Conservation (phyloP, 2,888 invertebrate genomes). For the Mystacides longicornis region DNA sequence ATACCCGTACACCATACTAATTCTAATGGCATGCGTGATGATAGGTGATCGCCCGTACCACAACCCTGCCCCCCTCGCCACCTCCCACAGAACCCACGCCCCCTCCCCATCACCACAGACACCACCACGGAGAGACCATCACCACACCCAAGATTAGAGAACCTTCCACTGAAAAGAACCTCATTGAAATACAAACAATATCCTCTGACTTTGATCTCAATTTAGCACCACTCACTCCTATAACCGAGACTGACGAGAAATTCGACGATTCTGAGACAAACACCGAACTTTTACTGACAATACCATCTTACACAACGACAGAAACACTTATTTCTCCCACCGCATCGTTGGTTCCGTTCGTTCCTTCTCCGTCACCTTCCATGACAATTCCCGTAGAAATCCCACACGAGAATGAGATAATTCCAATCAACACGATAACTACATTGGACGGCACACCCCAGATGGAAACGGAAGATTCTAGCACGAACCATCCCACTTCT, state of each 20-base stretch:
- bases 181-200: background rate
- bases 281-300: slow-evolving; percentile 27
- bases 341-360: too few relatives aligned
- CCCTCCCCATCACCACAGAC: slow-evolving; percentile 41
- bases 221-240: slow-evolving; percentile 23
- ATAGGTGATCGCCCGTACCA: slow-evolving; percentile 38
- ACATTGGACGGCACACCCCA: slow-evolving; percentile 18
- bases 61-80: slow-evolving; percentile 25
- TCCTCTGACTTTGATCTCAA: slow-evolving; percentile 28
- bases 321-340: slow-evolving; percentile 26
- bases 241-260: slow-evolving; percentile 20
- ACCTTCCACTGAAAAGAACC: slow-evolving; percentile 35
- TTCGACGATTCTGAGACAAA: too few relatives aligned
- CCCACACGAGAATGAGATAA: slow-evolving; percentile 11
- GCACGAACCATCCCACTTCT: slow-evolving; percentile 3
- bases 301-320: slow-evolving; percentile 27
- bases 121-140: slow-evolving; percentile 41
- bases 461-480: slow-evolving; percentile 9
- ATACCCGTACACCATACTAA: slow-evolving; percentile 19
- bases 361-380: slow-evolving; percentile 27
- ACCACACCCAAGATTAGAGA: slow-evolving; percentile 35
- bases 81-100: slow-evolving; percentile 25
- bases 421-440: slow-evolving; percentile 11
- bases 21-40: slow-evolving; percentile 33
- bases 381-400: slow-evolving; percentile 32